Percentiles rank a stretch among this genome's conserved stretches.
Conservation (phyloP, 2,797 vertebrate genomes). For the Pipistrellus kuhlii region DNA sequence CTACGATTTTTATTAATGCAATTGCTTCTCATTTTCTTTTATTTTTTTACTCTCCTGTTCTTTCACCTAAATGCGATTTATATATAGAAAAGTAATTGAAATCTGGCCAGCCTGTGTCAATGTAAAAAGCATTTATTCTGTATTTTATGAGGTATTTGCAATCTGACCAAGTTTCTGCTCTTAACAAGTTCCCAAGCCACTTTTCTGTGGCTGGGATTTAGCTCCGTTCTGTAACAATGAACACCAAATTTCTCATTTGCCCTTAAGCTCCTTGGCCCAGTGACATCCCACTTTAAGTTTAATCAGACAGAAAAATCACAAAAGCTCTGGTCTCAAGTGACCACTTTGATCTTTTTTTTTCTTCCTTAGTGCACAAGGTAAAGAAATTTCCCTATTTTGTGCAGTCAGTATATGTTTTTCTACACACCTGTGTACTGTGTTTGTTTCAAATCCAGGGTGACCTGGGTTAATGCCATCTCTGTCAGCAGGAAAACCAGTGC, state of each 20-base stretch:
- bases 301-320: constrained; percentile 79
- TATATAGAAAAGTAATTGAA: constrained; percentile 59
- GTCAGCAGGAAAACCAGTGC: background rate
- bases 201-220: constrained; percentile 47
- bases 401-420: constrained; percentile 8
- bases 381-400: constrained; percentile 64
- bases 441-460: constrained; percentile 60
- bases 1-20: background rate
- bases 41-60: background rate
- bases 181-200: constrained; percentile 22
- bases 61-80: constrained; percentile 61
- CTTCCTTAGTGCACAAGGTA: constrained; percentile 7
- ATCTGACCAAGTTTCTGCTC: constrained; percentile 5
- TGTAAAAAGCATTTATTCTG: constrained; percentile 38
- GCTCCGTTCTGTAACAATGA: constrained; percentile 64
- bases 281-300: constrained; percentile 72
- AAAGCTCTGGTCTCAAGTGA: constrained; percentile 67
- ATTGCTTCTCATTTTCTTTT: constrained; percentile 35
- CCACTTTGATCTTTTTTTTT: background rate
- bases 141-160: constrained; percentile 39
- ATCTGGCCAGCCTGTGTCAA: background rate
- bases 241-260: constrained; percentile 71
- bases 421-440: background rate
- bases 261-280: constrained; percentile 60
- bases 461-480: constrained; percentile 10